Base-by-base conservation (phyloP, 2,797 vertebrate genomes). In the Esox masquinongy region DNA sequence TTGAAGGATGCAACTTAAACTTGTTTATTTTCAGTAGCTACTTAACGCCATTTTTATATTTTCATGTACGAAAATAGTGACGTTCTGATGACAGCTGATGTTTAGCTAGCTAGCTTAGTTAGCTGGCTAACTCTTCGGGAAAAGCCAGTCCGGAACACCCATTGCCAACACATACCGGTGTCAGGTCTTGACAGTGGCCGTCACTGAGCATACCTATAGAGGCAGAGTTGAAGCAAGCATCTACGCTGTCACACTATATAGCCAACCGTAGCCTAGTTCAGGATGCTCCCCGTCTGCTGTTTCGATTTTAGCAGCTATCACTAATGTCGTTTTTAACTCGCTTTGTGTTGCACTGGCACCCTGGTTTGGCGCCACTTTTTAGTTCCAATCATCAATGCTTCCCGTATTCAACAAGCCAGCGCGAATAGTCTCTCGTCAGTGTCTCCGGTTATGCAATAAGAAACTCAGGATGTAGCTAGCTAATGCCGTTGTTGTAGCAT, bases 351-450 rank as follows among this genome's bases (percentile, higher is more conserved):
- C 53, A 9, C 29, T 16, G 47, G 22, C 9, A 49, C 24, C 49
- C 7, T 26, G 81, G 89, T 93, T 95, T 95, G 93, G 94, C 94
- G 94, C 94, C 94, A 95, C 93, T 95, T 95, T 88, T 94, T 88
- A 85, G 89, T 87, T 82, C 84, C 90, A 88, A 90, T 90, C 88
- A 90, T 90, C 80, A 22, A 88, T 56, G 84, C 83, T 66, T 70
- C 75, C 73, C 83, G 77, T 80, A 83, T 75, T 83, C 86, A 75
- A 26, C 31, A n/a, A 16, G n/a, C 31, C 31, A 24, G n/a, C 15
- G 26, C 49, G 4, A 12, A 31, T 31, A 61, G 31, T 34, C 36
- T 47, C 17, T 43, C 9, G 11, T 7, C 17, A 34, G 49, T 71
- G 14, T 51, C 29, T 31, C 14, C 17, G 16, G 15, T 71, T 51